phyloP scores from a whole-genome alignment of 2,797 vertebrate genomes.

The Lagocephalus sceleratus region DNA sequence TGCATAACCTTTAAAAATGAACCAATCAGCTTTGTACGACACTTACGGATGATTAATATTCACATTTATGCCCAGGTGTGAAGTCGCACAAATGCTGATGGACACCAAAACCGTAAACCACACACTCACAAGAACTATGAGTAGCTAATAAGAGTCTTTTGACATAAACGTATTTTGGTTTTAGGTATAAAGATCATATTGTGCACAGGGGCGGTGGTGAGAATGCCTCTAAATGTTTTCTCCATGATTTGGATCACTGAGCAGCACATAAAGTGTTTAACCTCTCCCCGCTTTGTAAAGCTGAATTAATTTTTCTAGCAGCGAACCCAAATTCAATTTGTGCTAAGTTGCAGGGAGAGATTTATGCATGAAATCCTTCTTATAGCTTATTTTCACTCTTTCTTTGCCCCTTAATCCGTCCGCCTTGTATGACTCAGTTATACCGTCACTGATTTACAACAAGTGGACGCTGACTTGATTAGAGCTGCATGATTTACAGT shows the following conservation, averaged over 20 bases:
- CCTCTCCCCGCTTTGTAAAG: constrained; percentile 79
- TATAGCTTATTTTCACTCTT: constrained; percentile 69
- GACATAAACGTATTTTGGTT: constrained; percentile 66
- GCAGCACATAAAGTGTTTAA: constrained; percentile 79
- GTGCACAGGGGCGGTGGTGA: constrained; percentile 43
- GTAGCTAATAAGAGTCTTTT: constrained; percentile 50
- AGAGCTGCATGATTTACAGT: constrained; percentile 56
- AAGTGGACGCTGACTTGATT: constrained; percentile 68
- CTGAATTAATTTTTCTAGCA: constrained; percentile 78
- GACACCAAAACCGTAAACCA: too few relatives aligned
- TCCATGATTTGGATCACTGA: constrained; percentile 78
- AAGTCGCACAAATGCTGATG: background rate
- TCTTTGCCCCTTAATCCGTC: constrained; percentile 70
- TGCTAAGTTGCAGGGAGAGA: constrained; percentile 66
- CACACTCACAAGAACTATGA: constrained; percentile 23
- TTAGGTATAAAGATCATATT: constrained; percentile 49
- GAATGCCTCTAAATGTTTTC: constrained; percentile 77
- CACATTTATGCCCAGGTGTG: background rate
- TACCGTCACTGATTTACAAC: constrained; percentile 77
- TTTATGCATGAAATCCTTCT: constrained; percentile 77
- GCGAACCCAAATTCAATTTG: constrained; percentile 78
- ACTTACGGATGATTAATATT: background rate
- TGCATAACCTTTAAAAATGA: background rate
- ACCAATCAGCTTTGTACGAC: too few relatives aligned
- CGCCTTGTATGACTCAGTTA: constrained; percentile 66